Percentiles rank a stretch among this genome's conserved stretches.
phyloP scores from a whole-genome alignment of 2,888 invertebrate genomes.

The Incurvaria masculella region DNA sequence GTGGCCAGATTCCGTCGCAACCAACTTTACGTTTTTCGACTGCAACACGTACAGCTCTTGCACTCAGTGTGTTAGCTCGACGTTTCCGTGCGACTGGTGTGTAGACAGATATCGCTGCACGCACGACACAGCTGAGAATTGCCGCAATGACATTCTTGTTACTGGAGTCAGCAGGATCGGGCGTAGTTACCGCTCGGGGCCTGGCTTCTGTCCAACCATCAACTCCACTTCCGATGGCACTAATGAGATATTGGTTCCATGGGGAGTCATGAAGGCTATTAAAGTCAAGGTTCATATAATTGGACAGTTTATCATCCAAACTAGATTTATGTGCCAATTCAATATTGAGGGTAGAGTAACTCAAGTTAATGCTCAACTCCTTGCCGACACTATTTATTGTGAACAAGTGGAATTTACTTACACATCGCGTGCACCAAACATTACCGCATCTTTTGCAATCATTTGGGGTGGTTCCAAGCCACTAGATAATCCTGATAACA shows the following conservation, averaged over 20 bases:
- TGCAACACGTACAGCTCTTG: slow-evolving; percentile 97
- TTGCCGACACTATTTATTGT: slow-evolving; percentile 93
- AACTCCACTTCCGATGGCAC: slow-evolving; percentile 85
- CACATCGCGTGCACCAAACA: slow-evolving; percentile 84
- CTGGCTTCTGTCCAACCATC: slow-evolving; percentile 92
- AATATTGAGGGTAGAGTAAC: slow-evolving; percentile 94
- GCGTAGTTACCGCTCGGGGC: slow-evolving; percentile 91
- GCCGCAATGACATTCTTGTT: slow-evolving; percentile 89
- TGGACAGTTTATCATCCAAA: slow-evolving; percentile 92
- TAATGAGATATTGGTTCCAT: slow-evolving; percentile 88
- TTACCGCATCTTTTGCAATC: slow-evolving; percentile 93
- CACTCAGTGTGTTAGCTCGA: slow-evolving; percentile 93
- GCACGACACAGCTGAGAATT: slow-evolving; percentile 93
- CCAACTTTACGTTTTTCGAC: slow-evolving; percentile 98
- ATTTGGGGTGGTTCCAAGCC: slow-evolving; percentile 96
- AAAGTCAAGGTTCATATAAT: slow-evolving; percentile 94
- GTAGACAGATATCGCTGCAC: slow-evolving; percentile 95
- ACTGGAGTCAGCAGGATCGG: slow-evolving; percentile 90
- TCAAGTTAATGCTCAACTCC: slow-evolving; percentile 84
- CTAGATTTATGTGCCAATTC: slow-evolving; percentile 92
- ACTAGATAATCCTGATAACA: slow-evolving; percentile 93
- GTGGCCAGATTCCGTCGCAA: slow-evolving; percentile 93
- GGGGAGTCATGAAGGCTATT: slow-evolving; percentile 85
- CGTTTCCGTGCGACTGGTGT: slow-evolving; percentile 99
- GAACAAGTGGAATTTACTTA: slow-evolving; percentile 92